Percentiles rank a stretch among this genome's conserved stretches.
Conservation (phyloP, 2,888 invertebrate genomes). For the Zonitis immaculata region DNA sequence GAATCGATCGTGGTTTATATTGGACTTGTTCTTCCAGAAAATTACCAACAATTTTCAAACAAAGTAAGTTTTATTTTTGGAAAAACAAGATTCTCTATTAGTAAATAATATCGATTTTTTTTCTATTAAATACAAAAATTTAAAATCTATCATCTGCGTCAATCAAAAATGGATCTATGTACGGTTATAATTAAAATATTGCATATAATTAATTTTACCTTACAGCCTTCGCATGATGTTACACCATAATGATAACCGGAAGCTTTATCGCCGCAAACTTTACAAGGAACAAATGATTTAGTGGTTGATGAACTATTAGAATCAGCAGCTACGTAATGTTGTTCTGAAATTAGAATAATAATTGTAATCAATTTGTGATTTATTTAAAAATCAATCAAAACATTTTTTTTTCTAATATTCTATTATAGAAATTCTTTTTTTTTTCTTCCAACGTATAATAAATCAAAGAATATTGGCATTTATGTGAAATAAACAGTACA, state of each 20-base stretch:
- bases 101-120: no score
- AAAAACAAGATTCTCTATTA: no score
- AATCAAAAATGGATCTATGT: no score
- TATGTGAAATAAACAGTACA: constrained; percentile 14
- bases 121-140: no score
- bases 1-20: constrained; percentile 16
- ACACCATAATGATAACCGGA: constrained; percentile 98
- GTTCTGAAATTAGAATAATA: constrained; percentile 58
- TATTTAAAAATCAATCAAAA: no score
- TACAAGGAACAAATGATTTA: constrained; percentile 89
- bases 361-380: no score
- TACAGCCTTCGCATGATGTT: constrained; percentile 97
- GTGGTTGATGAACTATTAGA: constrained; percentile 72
- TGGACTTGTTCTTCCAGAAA: constrained; percentile 9
- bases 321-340: constrained; percentile 72
- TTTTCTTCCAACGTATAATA: no score
- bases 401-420: no score
- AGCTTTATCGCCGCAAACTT: constrained; percentile 95
- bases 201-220: constrained; percentile 59
- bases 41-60: not conserved
- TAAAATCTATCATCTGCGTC: no score
- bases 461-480: constrained; percentile 7
- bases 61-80: no score
- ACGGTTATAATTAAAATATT: no score
- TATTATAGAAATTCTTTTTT: no score